These are phyloP conservation scores for Sabellastarte sp. DNA, from an alignment of 2,888 invertebrate genomes.

Conservation along the genomic window DNA sequence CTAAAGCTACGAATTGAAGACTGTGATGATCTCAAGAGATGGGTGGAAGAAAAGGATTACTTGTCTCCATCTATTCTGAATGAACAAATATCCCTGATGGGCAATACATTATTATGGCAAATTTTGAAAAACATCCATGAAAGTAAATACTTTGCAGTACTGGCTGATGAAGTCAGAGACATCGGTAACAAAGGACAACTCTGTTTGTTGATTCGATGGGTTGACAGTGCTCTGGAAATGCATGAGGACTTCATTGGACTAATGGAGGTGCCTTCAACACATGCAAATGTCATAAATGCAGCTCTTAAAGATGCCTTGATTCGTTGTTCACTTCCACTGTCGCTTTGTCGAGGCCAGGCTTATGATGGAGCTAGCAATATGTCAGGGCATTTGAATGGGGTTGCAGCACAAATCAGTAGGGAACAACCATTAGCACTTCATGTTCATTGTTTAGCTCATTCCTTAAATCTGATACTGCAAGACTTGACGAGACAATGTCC, in stretches of 20 bases:
- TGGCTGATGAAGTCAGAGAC: slow-evolving; percentile 4
- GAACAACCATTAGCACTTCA: background rate
- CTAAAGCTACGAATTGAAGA: background rate
- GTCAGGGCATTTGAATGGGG: slow-evolving; percentile 7
- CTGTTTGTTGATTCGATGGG: background rate
- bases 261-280: background rate
- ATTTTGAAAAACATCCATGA: background rate
- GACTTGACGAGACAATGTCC: background rate
- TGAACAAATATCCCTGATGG: slow-evolving; percentile 3
- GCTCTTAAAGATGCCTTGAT: slow-evolving; percentile 3
- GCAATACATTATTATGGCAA: background rate
- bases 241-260: slow-evolving; percentile 3
- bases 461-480: slow-evolving; percentile 2
- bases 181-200: slow-evolving; percentile 1
- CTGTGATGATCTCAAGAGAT: background rate
- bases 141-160: background rate
- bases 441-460: slow-evolving; percentile 9
- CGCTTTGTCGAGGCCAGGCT: slow-evolving; percentile 6
- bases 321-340: slow-evolving; percentile 1
- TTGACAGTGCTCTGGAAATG: background rate
- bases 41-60: background rate
- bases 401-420: background rate
- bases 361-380: slow-evolving; percentile 12
- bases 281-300: background rate
- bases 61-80: background rate